Evolutionary conservation across 2,888 invertebrate genomes (phyloP), one percentile per base, ranked within the genome.

Genomic region (Xestia ashworthii): DNA sequence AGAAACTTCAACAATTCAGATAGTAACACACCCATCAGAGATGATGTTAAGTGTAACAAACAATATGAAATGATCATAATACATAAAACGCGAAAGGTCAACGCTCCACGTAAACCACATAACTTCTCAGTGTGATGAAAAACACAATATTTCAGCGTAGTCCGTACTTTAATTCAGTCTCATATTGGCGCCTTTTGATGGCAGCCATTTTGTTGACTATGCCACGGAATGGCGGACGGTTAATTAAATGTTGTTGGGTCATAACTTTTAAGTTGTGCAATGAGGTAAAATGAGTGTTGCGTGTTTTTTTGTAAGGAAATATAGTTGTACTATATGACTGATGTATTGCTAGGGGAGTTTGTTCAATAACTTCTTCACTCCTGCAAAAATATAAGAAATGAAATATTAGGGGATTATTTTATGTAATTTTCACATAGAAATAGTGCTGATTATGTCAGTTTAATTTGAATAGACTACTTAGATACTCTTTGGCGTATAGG

Each of bases 181-280:
- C 53, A 53, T 55, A 48, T 69, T 46, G 77, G 22, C 3, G 44
- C 64, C 53, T 48, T 76, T 78, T 78, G 46, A 65, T 58, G 14
- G 16, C 55, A 14, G 55, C 78, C 78, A 78, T 78, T 78, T 78
- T 78, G 70, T 66, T 38, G 41, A 55, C 9, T 16, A 5, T 5
- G 11, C 32, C 25, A 6, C 19, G 32, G 22, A 60, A 66, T 66
- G 58, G 41, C 44, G 14, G 70, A 32, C 25, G 16, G 41, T 53
- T 68, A 32, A 58, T 78, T 53, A 68, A 58, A 58, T n/a, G 11
- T 50, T 41, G 38, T 48, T 41, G 1, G 1, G 22, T 16, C 32
- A 74, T 68, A 41, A 6, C 1, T 32, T 70, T 74, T 46, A 11
- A 50, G 22, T 55, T 32, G 22, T 25, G 41, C 41, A 41, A 32